Evolutionary conservation across 2,888 invertebrate genomes (phyloP).

Genomic region (Drosophila pseudotakahashii): DNA sequence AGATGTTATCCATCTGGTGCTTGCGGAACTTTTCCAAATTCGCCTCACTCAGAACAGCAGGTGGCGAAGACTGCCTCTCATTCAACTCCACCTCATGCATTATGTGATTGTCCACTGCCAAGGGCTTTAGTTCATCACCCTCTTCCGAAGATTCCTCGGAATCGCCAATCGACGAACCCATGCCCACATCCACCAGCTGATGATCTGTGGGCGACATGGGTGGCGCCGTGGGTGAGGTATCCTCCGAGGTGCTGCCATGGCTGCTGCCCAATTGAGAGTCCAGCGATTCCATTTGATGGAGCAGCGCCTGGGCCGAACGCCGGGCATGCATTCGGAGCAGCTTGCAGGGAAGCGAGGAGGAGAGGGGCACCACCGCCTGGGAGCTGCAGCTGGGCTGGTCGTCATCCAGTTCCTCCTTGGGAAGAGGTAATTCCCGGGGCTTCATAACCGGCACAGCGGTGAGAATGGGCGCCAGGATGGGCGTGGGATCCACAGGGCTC

Average conservation of each 20-base stretch:
- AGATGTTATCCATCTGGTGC: slow-evolving; percentile 80
- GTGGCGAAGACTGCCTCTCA: slow-evolving; percentile 47
- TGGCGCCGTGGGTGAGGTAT: slow-evolving; percentile 58
- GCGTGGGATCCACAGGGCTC: slow-evolving; percentile 61
- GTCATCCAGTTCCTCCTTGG: slow-evolving; percentile 18
- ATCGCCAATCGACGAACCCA: slow-evolving; percentile 80
- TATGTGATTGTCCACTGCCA: slow-evolving; percentile 83
- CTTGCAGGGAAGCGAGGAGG: slow-evolving; percentile 82
- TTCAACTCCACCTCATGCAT: slow-evolving; percentile 73
- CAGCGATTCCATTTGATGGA: slow-evolving; percentile 70
- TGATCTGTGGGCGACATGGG: slow-evolving; percentile 70
- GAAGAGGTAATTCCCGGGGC: slow-evolving; percentile 4
- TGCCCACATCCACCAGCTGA: slow-evolving; percentile 78
- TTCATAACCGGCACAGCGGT: slow-evolving; percentile 73
- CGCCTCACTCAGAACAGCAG: slow-evolving; percentile 78
- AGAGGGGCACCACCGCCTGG: slow-evolving; percentile 81
- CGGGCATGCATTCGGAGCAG: slow-evolving; percentile 81
- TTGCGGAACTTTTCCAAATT: slow-evolving; percentile 81
- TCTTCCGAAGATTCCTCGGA: slow-evolving; percentile 82
- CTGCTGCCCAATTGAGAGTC: slow-evolving; percentile 80
- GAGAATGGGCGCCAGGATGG: slow-evolving; percentile 42
- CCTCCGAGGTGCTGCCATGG: slow-evolving; percentile 37
- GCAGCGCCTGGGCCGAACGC: slow-evolving; percentile 77
- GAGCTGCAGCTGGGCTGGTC: slow-evolving; percentile 69
- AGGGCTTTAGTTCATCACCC: slow-evolving; percentile 83